Evolutionary conservation across 2,113 vertebrate species (phyloP).

Genomic region (Amphilophus citrinellus): DNA sequence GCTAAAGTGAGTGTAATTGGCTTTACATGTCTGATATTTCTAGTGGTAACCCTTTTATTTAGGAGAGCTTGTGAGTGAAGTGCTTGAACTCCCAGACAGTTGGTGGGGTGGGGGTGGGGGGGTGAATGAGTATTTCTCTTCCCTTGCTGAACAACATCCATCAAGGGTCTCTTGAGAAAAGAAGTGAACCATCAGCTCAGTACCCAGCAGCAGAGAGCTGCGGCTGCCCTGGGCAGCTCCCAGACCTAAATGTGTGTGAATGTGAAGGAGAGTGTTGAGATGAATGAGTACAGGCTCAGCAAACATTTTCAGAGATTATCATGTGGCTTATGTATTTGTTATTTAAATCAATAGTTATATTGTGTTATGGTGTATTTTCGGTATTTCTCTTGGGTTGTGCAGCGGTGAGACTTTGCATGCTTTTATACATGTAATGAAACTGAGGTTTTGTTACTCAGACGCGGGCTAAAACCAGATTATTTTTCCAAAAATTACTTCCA

Average conservation of each 20-base stretch:
- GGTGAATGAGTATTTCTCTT: constrained; percentile 41
- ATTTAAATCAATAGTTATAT: constrained; percentile 48
- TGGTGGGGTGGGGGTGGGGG: neutral
- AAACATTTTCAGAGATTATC: constrained; percentile 38
- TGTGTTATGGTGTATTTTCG: constrained; percentile 33
- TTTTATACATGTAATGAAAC: constrained; percentile 14
- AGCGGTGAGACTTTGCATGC: constrained; percentile 6
- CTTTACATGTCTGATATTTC: constrained; percentile 32
- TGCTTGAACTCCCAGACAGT: constrained; percentile 46
- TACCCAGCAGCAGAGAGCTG: constrained; percentile 17
- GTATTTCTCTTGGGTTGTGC: constrained; percentile 21
- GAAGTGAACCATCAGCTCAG: constrained; percentile 43
- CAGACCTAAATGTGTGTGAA: constrained; percentile 55
- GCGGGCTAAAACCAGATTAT: constrained; percentile 34
- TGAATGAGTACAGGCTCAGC: constrained; percentile 14
- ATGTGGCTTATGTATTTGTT: constrained; percentile 38
- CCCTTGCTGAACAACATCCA: constrained; percentile 53
- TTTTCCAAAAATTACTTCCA: constrained; percentile 43
- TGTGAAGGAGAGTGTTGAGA: constrained; percentile 41
- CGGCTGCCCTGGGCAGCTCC: constrained; percentile 53
- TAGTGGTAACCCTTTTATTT: constrained; percentile 43
- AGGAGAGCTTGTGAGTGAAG: constrained; percentile 47
- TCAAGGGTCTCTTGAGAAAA: constrained; percentile 63
- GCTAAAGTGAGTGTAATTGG: constrained; percentile 39
- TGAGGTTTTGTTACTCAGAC: constrained; percentile 45